Percentiles rank a stretch among this genome's conserved stretches.
phyloP scores from a whole-genome alignment of 2,797 vertebrate genomes.

The Sebastes vulpes region DNA sequence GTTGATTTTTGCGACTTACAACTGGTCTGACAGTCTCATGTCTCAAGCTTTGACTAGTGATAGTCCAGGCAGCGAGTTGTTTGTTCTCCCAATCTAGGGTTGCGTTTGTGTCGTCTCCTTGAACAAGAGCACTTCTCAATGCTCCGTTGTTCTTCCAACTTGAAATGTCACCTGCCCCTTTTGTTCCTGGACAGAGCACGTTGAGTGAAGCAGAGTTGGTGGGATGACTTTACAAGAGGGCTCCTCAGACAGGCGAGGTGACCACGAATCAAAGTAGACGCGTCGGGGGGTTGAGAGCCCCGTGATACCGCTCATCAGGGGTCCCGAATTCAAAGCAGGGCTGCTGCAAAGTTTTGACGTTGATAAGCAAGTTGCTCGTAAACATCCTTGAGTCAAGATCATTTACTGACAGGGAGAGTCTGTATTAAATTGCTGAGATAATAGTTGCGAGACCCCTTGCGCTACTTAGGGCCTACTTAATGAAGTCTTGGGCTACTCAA shows the following conservation, averaged over 20 bases:
- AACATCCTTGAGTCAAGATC: slow-evolving; percentile 55
- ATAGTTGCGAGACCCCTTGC: slow-evolving; percentile 51
- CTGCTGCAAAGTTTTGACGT: slow-evolving; percentile 29
- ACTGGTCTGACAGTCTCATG: background rate
- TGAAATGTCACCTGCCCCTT: background rate
- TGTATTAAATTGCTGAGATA: slow-evolving; percentile 50
- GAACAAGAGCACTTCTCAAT: background rate
- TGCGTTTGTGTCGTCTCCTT: background rate
- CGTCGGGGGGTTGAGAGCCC: slow-evolving; percentile 14
- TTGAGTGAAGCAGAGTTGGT: slow-evolving; percentile 15
- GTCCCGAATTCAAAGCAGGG: slow-evolving; percentile 26
- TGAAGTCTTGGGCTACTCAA: slow-evolving; percentile 50
- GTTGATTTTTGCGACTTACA: background rate
- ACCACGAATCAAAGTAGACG: slow-evolving; percentile 24
- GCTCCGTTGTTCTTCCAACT: background rate
- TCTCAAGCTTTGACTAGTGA: background rate
- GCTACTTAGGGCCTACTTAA: slow-evolving; percentile 55
- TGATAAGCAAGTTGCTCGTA: slow-evolving; percentile 40
- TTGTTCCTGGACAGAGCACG: background rate
- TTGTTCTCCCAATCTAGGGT: background rate
- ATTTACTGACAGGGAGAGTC: slow-evolving; percentile 23
- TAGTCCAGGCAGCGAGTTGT: background rate
- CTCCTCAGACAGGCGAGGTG: slow-evolving; percentile 51
- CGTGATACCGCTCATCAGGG: slow-evolving; percentile 29
- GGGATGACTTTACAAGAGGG: slow-evolving; percentile 36